Base-by-base conservation (phyloP, 2,888 invertebrate genomes). In the Penaeus monodon region DNA sequence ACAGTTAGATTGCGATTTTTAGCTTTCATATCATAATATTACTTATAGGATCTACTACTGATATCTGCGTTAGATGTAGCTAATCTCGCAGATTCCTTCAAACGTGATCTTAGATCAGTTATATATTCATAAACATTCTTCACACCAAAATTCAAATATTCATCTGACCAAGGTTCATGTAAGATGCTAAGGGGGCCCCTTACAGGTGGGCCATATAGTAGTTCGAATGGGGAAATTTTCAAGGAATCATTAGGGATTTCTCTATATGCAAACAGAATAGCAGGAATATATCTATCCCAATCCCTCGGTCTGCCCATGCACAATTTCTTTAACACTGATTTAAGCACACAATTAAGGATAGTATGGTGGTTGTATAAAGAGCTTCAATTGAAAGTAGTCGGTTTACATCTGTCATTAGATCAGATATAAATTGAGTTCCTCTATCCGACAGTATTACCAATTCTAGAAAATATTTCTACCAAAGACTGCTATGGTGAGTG, bases 331-430 rank as follows among this genome's bases (percentile, higher is more conserved):
- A 74, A n/a, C 24, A 83, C 74, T 8, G 74, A 44, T 29, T 83
- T 83, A 10, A 83, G 8, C 10, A 74, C 49, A 1, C 24, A 10
- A 57, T 83, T 29, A 27, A 65, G 14, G 10, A 49, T 49, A 10
- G 49, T 8, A 49, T 38, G 38, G 38, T 44, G 38, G 38, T 38
- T 38, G 38, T 38, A 38, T 12, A 49, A 49, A 49, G 49, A 49
- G 68, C 17, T 68, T 68, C 14, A 49, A 7, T 49, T 49, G 49
- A 49, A 4, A 68, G 66, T 7, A 81, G n/a, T n/a, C 4, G 10
- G n/a, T 81, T 38, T 22, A 81, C 68, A 49, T 81, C 81, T 17
- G n/a, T 68, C 81, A 68, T 68, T 2, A 81, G n/a, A 27, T 66
- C 68, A 1, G 66, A 81, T 20, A 22, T 68, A 27, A 66, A 70